These are phyloP conservation scores for Mamestra brassicae DNA, from an alignment of 2,888 invertebrate species.

Conservation along the genomic window DNA sequence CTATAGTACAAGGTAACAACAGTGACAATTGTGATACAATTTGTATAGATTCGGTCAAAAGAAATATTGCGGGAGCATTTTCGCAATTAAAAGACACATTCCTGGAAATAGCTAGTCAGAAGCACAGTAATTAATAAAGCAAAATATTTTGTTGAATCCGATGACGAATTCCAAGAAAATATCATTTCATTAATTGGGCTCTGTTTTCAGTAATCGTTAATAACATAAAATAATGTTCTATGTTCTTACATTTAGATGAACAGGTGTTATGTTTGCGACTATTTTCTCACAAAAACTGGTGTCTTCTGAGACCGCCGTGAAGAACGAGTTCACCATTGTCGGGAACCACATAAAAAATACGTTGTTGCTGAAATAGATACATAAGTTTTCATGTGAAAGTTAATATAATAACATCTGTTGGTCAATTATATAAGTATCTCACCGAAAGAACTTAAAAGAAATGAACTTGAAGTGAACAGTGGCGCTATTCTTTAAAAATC, in stretches of 20 bases:
- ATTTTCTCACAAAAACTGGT: constrained; percentile 66
- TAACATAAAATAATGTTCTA: neutral
- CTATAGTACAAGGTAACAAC: neutral
- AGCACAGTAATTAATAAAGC: neutral
- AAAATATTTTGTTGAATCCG: neutral
- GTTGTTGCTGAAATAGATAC: constrained; percentile 74
- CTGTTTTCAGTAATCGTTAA: too few species aligned
- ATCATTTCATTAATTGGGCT: neutral
- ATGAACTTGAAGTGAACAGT: too few species aligned
- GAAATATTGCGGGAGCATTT: neutral
- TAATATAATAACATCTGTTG: neutral
- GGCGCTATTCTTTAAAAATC: too few species aligned
- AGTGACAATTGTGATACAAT: neutral
- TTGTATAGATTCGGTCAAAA: neutral
- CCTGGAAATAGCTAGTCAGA: neutral
- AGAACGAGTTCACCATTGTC: constrained; percentile 82
- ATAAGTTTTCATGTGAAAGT: neutral
- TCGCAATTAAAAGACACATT: neutral
- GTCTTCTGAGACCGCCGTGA: constrained; percentile 43
- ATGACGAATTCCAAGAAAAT: neutral
- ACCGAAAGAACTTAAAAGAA: too few species aligned
- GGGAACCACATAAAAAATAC: constrained; percentile 86
- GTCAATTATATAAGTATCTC: too few species aligned
- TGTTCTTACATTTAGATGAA: constrained; percentile 36
- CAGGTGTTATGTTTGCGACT: constrained; percentile 54